Conservation (phyloP, 2,888 invertebrate genomes). For the Acrobasis repandana region DNA sequence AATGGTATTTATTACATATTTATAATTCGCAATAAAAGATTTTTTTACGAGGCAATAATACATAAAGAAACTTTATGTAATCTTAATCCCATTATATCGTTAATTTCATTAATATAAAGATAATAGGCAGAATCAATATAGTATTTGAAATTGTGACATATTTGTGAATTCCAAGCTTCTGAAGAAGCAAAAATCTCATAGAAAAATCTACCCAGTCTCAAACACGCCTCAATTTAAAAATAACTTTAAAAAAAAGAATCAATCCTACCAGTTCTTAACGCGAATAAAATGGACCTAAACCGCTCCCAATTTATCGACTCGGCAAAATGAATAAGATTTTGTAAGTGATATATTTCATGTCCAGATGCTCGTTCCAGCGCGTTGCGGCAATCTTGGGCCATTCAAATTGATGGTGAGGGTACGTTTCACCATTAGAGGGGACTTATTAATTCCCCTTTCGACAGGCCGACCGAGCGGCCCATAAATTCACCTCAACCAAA, state of each 20-base stretch:
- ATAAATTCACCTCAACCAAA: slow-evolving; percentile 83
- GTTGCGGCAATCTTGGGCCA: slow-evolving; percentile 75
- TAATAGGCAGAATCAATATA: too few species aligned
- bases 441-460: slow-evolving; percentile 83
- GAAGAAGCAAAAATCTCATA: too few species aligned
- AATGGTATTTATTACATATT: too few species aligned
- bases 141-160: too few species aligned
- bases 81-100: too few species aligned
- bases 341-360: slow-evolving; percentile 73
- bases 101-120: too few species aligned
- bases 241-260: neutral
- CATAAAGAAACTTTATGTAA: too few species aligned
- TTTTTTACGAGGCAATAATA: too few species aligned
- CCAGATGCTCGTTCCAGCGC: slow-evolving; percentile 67
- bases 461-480: slow-evolving; percentile 80
- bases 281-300: slow-evolving; percentile 57
- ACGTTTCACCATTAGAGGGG: slow-evolving; percentile 82
- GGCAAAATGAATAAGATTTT: slow-evolving; percentile 68
- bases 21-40: too few species aligned
- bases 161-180: too few species aligned
- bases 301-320: slow-evolving; percentile 64
- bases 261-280: slow-evolving; percentile 2
- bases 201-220: too few species aligned
- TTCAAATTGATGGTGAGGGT: slow-evolving; percentile 82
- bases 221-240: neutral